These are phyloP conservation scores for Papilio helenus DNA, from an alignment of 1,140 invertebrate genomes.

Conservation along the genomic window DNA sequence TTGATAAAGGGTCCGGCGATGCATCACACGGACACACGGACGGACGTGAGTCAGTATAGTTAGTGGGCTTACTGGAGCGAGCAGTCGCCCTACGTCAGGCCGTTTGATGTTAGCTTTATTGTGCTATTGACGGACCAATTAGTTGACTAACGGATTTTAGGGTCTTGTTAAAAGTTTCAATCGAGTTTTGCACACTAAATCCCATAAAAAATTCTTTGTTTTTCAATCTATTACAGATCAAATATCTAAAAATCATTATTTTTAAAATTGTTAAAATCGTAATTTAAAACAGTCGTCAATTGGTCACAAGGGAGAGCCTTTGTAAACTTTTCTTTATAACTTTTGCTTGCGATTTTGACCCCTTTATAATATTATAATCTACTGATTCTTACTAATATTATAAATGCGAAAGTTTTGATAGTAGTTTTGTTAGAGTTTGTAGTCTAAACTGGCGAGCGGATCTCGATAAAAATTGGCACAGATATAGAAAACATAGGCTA, in stretches of 20 bases:
- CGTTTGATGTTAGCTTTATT: constrained; percentile 20
- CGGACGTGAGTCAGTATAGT: constrained; percentile 29
- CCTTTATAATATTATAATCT: no score
- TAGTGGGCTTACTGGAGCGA: constrained; percentile 30
- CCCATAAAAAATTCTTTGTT: no score
- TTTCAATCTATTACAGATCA: no score
- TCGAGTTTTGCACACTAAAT: background rate
- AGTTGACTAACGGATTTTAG: constrained; percentile 5
- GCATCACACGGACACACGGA: constrained; percentile 11
- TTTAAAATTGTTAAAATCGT: background rate
- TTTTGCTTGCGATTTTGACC: no score
- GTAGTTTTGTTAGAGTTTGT: no score
- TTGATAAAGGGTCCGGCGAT: background rate
- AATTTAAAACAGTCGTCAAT: no score
- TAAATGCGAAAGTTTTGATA: no score
- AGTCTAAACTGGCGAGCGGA: no score
- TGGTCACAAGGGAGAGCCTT: background rate
- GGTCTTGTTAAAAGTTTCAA: background rate
- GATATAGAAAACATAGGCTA: no score
- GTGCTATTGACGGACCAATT: constrained; percentile 3
- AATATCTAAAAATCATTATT: background rate
- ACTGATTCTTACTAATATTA: no score
- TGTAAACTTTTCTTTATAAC: no score
- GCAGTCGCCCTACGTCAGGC: background rate
- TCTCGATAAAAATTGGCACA: no score